Percentiles rank a stretch among this genome's conserved stretches.
phyloP scores from a whole-genome alignment of 1,140 invertebrate species.

The Portunus trituberculatus region DNA sequence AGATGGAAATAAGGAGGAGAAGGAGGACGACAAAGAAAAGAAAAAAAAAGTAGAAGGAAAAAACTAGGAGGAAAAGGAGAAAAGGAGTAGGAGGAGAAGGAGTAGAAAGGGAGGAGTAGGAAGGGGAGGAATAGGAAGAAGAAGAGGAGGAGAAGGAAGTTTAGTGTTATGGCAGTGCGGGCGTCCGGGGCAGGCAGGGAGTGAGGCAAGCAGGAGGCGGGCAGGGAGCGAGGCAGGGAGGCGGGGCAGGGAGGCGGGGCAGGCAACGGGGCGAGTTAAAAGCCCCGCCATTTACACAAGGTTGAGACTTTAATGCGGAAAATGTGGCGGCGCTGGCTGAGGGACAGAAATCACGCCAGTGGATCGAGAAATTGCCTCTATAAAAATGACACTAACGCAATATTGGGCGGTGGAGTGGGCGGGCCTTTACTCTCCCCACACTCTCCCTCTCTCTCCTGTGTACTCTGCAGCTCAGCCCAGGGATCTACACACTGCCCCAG shows the following conservation, averaged over 20 bases:
- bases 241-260: not conserved
- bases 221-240: not conserved
- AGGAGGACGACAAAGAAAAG: too few relatives aligned
- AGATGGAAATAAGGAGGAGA: too few relatives aligned
- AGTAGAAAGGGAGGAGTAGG: too few relatives aligned
- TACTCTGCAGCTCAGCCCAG: not conserved
- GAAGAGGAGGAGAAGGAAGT: not conserved
- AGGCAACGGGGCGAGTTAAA: not conserved
- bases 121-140: not conserved
- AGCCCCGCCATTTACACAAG: not conserved
- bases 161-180: not conserved
- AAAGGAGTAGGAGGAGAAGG: too few relatives aligned
- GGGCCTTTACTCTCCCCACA: not conserved
- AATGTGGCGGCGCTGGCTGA: not conserved
- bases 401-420: not conserved
- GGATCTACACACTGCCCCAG: not conserved
- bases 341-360: not conserved
- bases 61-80: too few relatives aligned
- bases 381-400: constrained; percentile 38
- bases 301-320: constrained; percentile 37
- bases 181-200: too few relatives aligned
- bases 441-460: not conserved
- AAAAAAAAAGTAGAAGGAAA: too few relatives aligned
- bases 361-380: constrained; percentile 28
- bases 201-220: not conserved